These are phyloP conservation scores for Leguminivora glycinivorella DNA, from an alignment of 1,140 invertebrate species.

Conservation along the genomic window DNA sequence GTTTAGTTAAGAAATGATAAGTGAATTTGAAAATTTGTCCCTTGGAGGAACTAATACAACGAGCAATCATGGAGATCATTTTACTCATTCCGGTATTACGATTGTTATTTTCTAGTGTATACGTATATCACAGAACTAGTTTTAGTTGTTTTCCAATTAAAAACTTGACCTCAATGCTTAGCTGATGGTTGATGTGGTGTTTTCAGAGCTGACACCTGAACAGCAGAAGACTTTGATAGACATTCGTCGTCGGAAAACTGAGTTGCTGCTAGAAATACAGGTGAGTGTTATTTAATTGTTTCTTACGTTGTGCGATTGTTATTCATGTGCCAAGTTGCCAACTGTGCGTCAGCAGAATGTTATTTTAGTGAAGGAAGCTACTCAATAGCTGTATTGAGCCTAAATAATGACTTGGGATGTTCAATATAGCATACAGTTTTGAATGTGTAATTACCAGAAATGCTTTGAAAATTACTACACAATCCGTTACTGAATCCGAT, in stretches of 20 bases:
- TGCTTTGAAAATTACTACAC: background rate
- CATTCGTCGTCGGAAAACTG: slow-evolving; percentile 93
- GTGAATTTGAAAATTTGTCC: slow-evolving; percentile 78
- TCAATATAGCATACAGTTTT: background rate
- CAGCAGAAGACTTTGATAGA: slow-evolving; percentile 94
- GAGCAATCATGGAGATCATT: slow-evolving; percentile 74
- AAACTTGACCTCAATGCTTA: slow-evolving; percentile 70
- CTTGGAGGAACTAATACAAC: slow-evolving; percentile 73
- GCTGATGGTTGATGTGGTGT: slow-evolving; percentile 41
- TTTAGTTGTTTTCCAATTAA: slow-evolving; percentile 53
- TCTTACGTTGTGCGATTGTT: slow-evolving; percentile 14
- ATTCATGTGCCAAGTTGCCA: slow-evolving; percentile 14
- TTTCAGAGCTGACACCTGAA: slow-evolving; percentile 94
- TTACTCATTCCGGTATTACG: slow-evolving; percentile 69
- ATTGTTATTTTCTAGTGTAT: slow-evolving; percentile 39
- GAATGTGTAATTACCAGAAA: too few relatives aligned
- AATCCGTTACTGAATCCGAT: background rate
- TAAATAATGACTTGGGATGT: background rate
- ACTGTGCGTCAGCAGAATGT: slow-evolving; percentile 16
- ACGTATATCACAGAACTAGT: slow-evolving; percentile 44
- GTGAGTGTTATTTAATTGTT: slow-evolving; percentile 78
- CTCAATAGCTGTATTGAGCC: background rate
- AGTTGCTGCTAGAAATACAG: slow-evolving; percentile 95
- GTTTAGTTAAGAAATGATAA: slow-evolving; percentile 72
- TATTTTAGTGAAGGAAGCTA: slow-evolving; percentile 1